Evolutionary conservation across 2,888 invertebrate species (phyloP), one percentile per base, ranked within the genome.

Genomic region (Aproaerema taeniolella): DNA sequence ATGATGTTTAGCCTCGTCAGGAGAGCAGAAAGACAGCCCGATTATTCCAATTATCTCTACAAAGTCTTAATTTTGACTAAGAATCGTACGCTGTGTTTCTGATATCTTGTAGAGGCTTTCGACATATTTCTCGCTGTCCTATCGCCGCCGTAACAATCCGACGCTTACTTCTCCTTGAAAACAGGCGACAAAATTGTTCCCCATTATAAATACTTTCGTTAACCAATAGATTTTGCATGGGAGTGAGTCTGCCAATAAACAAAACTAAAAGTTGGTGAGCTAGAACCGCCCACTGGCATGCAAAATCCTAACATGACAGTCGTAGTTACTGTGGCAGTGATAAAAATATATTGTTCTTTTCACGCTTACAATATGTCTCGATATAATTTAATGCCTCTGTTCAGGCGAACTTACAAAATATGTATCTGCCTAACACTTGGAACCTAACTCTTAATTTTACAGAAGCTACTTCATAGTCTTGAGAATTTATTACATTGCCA

Each of bases 241-340:
- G 43, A 50, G 47, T 42, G 52, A 50, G 43, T 41, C 24, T 20
- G 20, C 20, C 33, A 36, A 34, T 16, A 33, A 45, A 42, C 31
- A 42, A 33, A 40, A 45, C 25, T 17, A 39, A 39, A 39, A 4
- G 25, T 48, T 42, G 48, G 54, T 67, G 70, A 71, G 62, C 66
- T 67, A 62, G 56, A 45, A 51, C 44, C 10, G 42, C 51, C 49
- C 54, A 49, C 51, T 38, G 36, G 46, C 53, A 56, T 55, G 47
- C 62, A n/a, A 53, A 55, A 49, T 57, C 55, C 50, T 47, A 52
- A 52, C 47, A 47, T 50, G 49, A 57, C 49, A 56, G 52, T 51
- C 55, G 70, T 73, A 54, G 57, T 67, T 77, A 76, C 64, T 54
- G 72, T 73, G 83, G 82, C 85, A 82, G 80, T 86, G 82, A 73